Conservation (phyloP, 2,888 invertebrate genomes). For the Drosophila phalerata region DNA sequence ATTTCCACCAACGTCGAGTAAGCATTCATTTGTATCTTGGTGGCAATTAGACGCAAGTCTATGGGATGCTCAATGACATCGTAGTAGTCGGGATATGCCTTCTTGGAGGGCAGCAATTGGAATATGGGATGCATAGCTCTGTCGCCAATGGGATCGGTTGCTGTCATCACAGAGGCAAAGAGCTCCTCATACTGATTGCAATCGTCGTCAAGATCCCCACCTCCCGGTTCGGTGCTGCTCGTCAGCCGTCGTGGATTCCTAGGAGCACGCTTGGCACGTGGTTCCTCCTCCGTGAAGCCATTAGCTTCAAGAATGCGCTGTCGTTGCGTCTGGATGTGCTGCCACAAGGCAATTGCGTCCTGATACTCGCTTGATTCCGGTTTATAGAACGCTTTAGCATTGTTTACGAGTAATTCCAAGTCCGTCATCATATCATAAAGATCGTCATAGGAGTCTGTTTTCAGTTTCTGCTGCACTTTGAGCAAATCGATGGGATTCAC, state of each 20-base stretch:
- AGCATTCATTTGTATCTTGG: constrained; percentile 94
- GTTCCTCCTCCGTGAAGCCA: constrained; percentile 83
- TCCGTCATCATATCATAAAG: constrained; percentile 96
- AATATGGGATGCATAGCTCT: constrained; percentile 95
- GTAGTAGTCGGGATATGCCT: constrained; percentile 98
- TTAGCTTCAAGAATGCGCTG: constrained; percentile 83
- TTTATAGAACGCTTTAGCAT: constrained; percentile 98
- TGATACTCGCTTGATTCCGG: constrained; percentile 93
- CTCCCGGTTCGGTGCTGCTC: constrained; percentile 89
- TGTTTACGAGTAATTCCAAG: constrained; percentile 95
- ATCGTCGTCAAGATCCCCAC: constrained; percentile 91
- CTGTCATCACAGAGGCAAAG: constrained; percentile 94
- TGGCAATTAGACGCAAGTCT: constrained; percentile 96
- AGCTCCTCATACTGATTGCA: constrained; percentile 93
- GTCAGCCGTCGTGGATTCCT: constrained; percentile 83
- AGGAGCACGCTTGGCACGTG: constrained; percentile 77
- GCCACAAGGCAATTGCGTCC: constrained; percentile 95
- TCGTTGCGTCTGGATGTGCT: constrained; percentile 89
- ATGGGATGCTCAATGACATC: constrained; percentile 97
- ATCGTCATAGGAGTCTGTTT: constrained; percentile 98
- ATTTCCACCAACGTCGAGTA: constrained; percentile 93
- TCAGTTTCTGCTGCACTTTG: constrained; percentile 96
- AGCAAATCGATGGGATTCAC: constrained; percentile 97
- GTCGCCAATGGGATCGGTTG: constrained; percentile 91
- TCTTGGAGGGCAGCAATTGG: constrained; percentile 95